Evolutionary conservation across 2,113 vertebrate genomes (phyloP).

Genomic region (Coryphaenoides rupestris): DNA sequence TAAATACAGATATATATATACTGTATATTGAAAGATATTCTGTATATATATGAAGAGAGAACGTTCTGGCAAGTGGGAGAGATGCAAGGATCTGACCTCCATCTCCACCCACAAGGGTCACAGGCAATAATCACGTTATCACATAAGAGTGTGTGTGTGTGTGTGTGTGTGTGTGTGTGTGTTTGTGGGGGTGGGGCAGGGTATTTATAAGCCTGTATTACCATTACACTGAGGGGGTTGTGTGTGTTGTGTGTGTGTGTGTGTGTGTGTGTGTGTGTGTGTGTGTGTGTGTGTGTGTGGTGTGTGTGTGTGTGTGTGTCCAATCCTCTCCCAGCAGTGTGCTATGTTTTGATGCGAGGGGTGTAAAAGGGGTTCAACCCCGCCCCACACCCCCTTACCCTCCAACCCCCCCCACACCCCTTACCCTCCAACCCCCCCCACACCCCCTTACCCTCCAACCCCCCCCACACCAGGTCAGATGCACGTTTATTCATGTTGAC

Average conservation of each 20-base stretch:
- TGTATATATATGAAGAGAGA: too few relatives aligned
- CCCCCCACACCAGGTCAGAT: slow-evolving; percentile 48
- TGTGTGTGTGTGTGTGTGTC: too few relatives aligned
- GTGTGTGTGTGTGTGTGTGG: too few relatives aligned
- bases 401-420: slow-evolving; percentile 45
- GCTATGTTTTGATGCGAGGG: slow-evolving; percentile 48
- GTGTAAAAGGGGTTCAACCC: too few relatives aligned
- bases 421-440: slow-evolving; percentile 48
- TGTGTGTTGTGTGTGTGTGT: too few relatives aligned
- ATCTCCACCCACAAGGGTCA: slow-evolving; percentile 62
- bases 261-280: too few relatives aligned
- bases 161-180: too few relatives aligned
- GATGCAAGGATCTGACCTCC: slow-evolving; percentile 76
- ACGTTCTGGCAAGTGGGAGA: slow-evolving; percentile 53
- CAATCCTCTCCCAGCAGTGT: slow-evolving; percentile 70
- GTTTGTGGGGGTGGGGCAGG: too few relatives aligned
- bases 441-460: slow-evolving; percentile 32
- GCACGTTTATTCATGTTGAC: slow-evolving; percentile 76
- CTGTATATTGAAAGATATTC: too few relatives aligned
- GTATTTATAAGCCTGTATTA: too few relatives aligned
- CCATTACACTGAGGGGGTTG: too few relatives aligned
- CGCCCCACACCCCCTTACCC: slow-evolving; percentile 35
- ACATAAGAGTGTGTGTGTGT: slow-evolving; percentile 66
- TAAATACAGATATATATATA: too few relatives aligned
- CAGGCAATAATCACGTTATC: slow-evolving; percentile 76